These are phyloP conservation scores for Hypothenemus hampei DNA, from an alignment of 1,140 invertebrate species.

Conservation along the genomic window DNA sequence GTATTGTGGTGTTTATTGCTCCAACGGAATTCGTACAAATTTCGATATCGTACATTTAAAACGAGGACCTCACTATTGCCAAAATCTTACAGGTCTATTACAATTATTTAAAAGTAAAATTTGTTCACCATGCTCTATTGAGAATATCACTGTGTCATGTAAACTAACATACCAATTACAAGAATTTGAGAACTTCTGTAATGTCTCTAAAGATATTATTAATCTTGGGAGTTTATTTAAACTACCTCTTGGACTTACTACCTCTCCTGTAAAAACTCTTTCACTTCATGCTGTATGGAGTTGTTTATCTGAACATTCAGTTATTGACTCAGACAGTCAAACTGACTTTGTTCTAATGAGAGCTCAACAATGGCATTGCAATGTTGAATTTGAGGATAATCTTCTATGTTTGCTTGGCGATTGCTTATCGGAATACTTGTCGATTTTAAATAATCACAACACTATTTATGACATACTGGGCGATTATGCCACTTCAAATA, in stretches of 20 bases:
- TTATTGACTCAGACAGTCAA: conserved; percentile 82
- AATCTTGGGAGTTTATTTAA: conserved; percentile 49
- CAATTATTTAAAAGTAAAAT: conserved; percentile 78
- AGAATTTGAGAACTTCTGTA: conserved; percentile 59
- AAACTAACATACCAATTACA: conserved; percentile 77
- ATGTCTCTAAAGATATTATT: conserved; percentile 66
- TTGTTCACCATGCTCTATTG: conserved; percentile 53
- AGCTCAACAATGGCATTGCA: conserved; percentile 74
- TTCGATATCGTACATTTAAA: conserved; percentile 88
- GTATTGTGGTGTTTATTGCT: conserved; percentile 74
- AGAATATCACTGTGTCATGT: conserved; percentile 69
- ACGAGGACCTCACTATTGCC: conserved; percentile 72
- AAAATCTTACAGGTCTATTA: conserved; percentile 73
- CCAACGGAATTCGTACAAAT: conserved; percentile 66
- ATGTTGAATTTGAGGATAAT: conserved; percentile 53
- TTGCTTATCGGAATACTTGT: conserved; percentile 38
- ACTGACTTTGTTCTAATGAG: conserved; percentile 82
- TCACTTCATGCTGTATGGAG: conserved; percentile 84
- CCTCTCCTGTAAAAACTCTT: conserved; percentile 75
- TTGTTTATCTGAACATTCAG: conserved; percentile 74
- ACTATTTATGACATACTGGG: conserved; percentile 55
- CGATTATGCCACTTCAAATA: conserved; percentile 39
- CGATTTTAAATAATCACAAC: conserved; percentile 9
- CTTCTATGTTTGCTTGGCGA: conserved; percentile 63
- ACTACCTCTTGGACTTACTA: conserved; percentile 78